A percentile compares a stretch with the other conserved stretches of the same genome.
phyloP scores from a whole-genome alignment of 2,113 vertebrate genomes.

The Sakesphorus luctuosus region DNA sequence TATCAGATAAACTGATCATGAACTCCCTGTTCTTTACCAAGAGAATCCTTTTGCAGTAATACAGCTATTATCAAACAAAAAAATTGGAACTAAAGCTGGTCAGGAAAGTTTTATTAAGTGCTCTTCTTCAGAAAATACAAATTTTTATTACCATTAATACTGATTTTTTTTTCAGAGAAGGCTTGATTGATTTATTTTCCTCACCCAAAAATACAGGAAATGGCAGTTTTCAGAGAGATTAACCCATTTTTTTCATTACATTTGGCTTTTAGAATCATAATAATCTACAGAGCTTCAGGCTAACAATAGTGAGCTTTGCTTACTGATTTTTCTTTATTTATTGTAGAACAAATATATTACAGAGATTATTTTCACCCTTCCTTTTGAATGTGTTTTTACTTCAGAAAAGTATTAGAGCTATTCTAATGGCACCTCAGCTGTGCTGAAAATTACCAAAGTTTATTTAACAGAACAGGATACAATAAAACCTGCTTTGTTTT shows the following conservation, averaged over 20 bases:
- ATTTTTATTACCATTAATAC: not conserved
- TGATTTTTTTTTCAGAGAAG: not conserved
- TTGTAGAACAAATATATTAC: not conserved
- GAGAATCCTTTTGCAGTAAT: not conserved
- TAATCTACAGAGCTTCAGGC: not conserved
- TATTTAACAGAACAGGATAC: not conserved
- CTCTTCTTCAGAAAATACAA: not conserved
- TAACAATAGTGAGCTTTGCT: not conserved
- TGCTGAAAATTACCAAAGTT: not conserved
- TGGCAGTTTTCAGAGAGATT: not conserved
- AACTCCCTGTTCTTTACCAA: not conserved
- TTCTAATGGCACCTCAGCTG: not conserved
- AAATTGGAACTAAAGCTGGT: not conserved
- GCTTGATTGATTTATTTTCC: not conserved
- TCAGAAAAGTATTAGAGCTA: not conserved
- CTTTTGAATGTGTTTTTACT: not conserved
- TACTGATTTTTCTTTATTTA: not conserved
- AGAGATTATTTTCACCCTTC: not conserved
- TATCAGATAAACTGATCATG: not conserved
- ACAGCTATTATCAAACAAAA: not conserved
- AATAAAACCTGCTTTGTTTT: not conserved
- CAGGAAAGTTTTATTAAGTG: not conserved
- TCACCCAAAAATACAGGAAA: no score
- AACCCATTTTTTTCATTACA: not conserved
- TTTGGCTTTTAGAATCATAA: not conserved